A percentile compares a stretch with the other conserved stretches of the same genome.
Evolutionary conservation across 2,888 invertebrate genomes (phyloP).

Genomic region (Drosophila setosimentum): DNA sequence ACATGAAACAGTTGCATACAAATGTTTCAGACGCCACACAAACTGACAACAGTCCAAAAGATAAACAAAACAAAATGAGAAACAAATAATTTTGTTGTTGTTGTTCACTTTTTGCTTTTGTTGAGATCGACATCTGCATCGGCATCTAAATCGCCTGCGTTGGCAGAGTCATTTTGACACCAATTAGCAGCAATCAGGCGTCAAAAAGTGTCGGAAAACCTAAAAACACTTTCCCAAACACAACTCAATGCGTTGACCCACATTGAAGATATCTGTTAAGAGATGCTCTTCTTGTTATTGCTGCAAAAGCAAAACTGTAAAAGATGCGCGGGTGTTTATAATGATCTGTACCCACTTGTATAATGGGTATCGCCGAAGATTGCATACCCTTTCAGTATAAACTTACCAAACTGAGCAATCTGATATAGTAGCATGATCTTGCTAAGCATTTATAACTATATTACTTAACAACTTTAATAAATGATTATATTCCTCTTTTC

Average conservation of each 20-base stretch:
- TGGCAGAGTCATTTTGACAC: constrained; percentile 69
- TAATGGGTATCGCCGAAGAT: background rate
- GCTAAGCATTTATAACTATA: background rate
- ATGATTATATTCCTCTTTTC: background rate
- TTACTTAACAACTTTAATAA: background rate
- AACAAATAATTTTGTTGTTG: constrained; percentile 51
- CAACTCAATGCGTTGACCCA: constrained; percentile 61
- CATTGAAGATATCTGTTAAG: constrained; percentile 52
- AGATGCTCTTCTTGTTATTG: constrained; percentile 9
- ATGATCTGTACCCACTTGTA: background rate
- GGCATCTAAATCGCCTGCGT: constrained; percentile 45
- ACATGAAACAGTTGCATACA: constrained; percentile 72
- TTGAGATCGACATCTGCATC: background rate
- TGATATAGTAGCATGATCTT: background rate
- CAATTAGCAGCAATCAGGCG: constrained; percentile 81
- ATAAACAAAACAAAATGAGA: constrained; percentile 66
- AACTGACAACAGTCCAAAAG: constrained; percentile 58
- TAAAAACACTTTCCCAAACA: constrained; percentile 68
- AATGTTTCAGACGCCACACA: constrained; percentile 58
- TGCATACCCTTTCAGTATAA: background rate
- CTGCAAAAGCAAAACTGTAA: background rate
- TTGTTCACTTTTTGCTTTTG: constrained; percentile 4
- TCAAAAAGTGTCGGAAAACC: constrained; percentile 62
- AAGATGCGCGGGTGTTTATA: background rate
- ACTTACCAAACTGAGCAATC: background rate